phyloP scores from a whole-genome alignment of 2,797 vertebrate species.

The Neostethus bicornis region DNA sequence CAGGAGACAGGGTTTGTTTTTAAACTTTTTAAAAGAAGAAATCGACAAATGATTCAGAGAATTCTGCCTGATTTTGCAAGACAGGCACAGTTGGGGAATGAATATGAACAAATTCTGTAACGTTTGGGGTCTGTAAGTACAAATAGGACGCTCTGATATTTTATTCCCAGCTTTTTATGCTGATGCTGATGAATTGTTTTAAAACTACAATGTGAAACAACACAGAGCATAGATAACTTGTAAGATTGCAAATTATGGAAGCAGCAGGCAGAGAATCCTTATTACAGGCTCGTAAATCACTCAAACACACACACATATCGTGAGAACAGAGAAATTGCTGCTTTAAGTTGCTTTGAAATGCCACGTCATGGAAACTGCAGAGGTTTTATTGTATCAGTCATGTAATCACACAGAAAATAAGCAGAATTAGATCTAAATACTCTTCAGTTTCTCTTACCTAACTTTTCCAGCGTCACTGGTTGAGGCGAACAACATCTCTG shows the following conservation, averaged over 20 bases:
- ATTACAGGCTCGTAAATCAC: background rate
- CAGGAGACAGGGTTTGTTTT: constrained; percentile 1
- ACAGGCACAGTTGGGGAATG: background rate
- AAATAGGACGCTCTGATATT: constrained; percentile 9
- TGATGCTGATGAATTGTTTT: constrained; percentile 4
- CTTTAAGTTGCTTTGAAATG: constrained; percentile 5
- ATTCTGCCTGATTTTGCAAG: constrained; percentile 11
- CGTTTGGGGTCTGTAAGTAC: constrained; percentile 9
- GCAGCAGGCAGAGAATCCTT: background rate
- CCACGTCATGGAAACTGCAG: background rate
- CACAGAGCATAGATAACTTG: background rate
- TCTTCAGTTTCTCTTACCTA: no score
- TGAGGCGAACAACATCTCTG: no score
- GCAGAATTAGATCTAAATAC: background rate
- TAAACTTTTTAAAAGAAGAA: background rate
- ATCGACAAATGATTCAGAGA: background rate
- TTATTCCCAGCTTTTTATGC: background rate
- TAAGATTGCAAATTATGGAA: background rate
- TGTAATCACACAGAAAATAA: background rate
- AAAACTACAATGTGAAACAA: constrained; percentile 9
- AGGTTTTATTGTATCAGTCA: background rate
- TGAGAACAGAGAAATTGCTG: background rate
- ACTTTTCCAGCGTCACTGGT: no score
- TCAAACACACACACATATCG: background rate
- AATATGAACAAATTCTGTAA: constrained; percentile 10